phyloP scores from a whole-genome alignment of 1,140 invertebrate genomes.

The Brachystomella parvula region DNA sequence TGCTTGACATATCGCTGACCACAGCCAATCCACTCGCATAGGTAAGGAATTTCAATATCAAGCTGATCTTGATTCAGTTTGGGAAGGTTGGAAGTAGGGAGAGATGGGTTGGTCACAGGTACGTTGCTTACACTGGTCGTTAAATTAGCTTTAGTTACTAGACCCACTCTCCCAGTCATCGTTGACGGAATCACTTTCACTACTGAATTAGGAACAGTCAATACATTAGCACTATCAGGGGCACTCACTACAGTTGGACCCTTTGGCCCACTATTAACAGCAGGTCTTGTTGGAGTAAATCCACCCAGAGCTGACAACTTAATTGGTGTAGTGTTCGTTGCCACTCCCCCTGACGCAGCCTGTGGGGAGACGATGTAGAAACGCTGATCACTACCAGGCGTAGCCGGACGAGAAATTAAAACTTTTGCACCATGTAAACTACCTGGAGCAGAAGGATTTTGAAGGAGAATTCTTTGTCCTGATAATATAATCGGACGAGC shows the following conservation, averaged over 20 bases:
- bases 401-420: background rate
- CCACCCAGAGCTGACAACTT: background rate
- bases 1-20: constrained; percentile 23
- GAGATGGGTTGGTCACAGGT: background rate
- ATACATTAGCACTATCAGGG: background rate
- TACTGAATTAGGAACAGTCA: background rate
- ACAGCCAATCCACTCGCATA: constrained; percentile 89
- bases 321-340: background rate
- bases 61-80: constrained; percentile 34
- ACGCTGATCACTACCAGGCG: background rate
- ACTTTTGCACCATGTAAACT: constrained; percentile 6
- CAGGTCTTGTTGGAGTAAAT: no score
- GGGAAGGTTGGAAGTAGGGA: constrained; percentile 38
- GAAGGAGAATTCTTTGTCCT: constrained; percentile 34
- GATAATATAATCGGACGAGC: constrained; percentile 30
- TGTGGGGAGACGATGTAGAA: constrained; percentile 12
- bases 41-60: constrained; percentile 46
- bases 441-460: constrained; percentile 7
- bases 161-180: constrained; percentile 13
- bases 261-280: no score
- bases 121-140: constrained; percentile 12
- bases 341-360: background rate
- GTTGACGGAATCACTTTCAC: no score
- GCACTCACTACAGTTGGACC: no score
- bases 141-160: constrained; percentile 23